Base-by-base conservation (phyloP, 2,797 vertebrate genomes). In the Oreochromis mossambicus region DNA sequence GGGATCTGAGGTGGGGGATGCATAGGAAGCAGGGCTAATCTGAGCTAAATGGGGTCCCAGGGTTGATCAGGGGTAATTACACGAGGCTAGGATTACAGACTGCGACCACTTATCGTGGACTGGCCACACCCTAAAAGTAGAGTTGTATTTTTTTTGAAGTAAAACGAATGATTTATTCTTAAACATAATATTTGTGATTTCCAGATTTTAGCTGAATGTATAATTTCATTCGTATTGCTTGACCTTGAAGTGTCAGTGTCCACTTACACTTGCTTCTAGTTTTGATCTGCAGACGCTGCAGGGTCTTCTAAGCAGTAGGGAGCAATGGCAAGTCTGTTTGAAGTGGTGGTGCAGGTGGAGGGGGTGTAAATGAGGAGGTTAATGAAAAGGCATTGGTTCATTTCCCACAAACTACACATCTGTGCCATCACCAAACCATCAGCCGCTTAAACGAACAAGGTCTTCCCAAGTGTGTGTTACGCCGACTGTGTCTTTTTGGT, bases 31-130 rank as follows among this genome's bases (percentile, higher is more conserved):
- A 17, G 77, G 81, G 93, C 76, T 94, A 93, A 94, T 94, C 90
- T 88, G 75, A 17, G 3, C 85, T 87, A 90, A 94, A 93, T 86
- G 75, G 93, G 78, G 78, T 83, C 81, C 84, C 85, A 19, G 8
- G 70, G 87, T 88, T 82, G 79, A 94, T 94, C 84, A 75, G 87
- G 81, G 88, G 86, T 95, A 95, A 95, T 95, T 95, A 95, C 88
- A 81, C 43, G 80, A 32, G 87, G 90, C 80, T 92, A 88, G 86
- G 80, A 91, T 95, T 92, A 89, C 89, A 83, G 78, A 55, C 87
- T 88, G 63, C 21, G 73, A 83, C 86, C 81, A 54, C n/a, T 68
- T 56, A 73, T 32, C 12, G 61, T 81, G 73, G 79, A 82, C 24
- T 78, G 81, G 85, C 56, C 85, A 41, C 86, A 90, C 86, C 90